Percentiles rank a stretch among this genome's conserved stretches.
Evolutionary conservation across 2,113 vertebrate species (phyloP).

Genomic region (Zapornia atra): DNA sequence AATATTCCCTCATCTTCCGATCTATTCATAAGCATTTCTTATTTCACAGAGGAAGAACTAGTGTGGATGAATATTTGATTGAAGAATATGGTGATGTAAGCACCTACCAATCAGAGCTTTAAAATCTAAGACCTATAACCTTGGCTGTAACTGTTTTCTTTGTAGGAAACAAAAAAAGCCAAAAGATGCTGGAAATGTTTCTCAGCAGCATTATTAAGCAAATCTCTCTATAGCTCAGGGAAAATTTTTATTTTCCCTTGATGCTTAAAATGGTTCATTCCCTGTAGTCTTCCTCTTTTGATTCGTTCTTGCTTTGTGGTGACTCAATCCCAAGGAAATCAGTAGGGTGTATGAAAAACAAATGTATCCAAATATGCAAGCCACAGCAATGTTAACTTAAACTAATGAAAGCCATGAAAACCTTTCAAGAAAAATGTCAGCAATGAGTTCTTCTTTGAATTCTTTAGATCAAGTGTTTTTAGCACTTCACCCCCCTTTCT

Average conservation of each 20-base stretch:
- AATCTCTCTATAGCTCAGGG: rapidly evolving
- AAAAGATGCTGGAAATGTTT: neutral
- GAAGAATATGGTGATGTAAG: neutral
- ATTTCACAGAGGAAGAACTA: neutral
- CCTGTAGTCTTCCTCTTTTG: neutral
- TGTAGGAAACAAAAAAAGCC: neutral
- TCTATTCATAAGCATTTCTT: neutral
- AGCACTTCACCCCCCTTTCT: neutral
- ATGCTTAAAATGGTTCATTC: neutral
- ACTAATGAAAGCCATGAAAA: neutral
- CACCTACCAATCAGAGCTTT: neutral
- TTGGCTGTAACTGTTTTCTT: neutral
- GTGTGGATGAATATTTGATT: neutral
- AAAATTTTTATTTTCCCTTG: neutral
- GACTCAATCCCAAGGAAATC: neutral
- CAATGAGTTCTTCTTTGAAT: neutral
- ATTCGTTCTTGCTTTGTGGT: neutral
- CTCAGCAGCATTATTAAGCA: neutral
- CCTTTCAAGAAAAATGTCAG: neutral
- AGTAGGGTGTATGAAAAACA: neutral
- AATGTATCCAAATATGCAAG: neutral
- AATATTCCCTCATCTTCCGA: neutral
- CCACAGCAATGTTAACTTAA: neutral
- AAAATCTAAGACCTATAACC: neutral
- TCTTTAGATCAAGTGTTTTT: neutral